These are phyloP conservation scores for Emydocephalus ijimae DNA, from an alignment of 2,113 vertebrate genomes.

Conservation along the genomic window DNA sequence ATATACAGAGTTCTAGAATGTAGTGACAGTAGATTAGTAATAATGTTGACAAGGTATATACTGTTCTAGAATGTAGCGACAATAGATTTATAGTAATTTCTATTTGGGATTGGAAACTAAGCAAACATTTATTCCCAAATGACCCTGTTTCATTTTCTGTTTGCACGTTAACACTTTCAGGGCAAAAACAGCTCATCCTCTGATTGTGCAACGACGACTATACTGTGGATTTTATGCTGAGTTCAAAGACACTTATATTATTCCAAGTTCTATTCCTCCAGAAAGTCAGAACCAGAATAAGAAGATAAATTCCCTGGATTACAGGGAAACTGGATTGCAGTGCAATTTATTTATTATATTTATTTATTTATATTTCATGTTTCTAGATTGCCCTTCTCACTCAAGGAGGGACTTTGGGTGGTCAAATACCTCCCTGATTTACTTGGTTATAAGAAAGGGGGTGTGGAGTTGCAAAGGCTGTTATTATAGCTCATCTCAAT, in stretches of 20 bases:
- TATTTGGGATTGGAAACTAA: slow-evolving; percentile 10
- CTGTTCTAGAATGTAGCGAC: not conserved
- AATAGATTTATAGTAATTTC: not conserved
- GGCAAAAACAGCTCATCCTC: not conserved
- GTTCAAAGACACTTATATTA: not conserved
- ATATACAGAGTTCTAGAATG: not conserved
- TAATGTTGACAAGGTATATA: not conserved
- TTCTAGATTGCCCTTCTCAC: too few relatives aligned
- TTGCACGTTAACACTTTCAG: not conserved
- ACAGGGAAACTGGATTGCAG: not conserved
- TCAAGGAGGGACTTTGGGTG: too few relatives aligned
- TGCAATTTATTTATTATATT: not conserved
- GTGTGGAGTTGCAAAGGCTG: too few relatives aligned
- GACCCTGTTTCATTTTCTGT: not conserved
- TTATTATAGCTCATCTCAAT: not conserved
- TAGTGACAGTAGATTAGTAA: not conserved
- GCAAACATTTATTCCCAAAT: slow-evolving; percentile 1
- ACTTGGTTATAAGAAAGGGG: too few relatives aligned
- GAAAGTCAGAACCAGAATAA: not conserved
- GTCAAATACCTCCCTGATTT: too few relatives aligned
- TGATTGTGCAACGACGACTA: not conserved
- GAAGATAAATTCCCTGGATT: not conserved
- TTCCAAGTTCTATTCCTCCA: not conserved
- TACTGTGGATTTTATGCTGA: not conserved
- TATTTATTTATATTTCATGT: not conserved